Percentiles rank a stretch among this genome's conserved stretches.
phyloP scores from a whole-genome alignment of 2,113 vertebrate genomes.

The Myxocyprinus asiaticus region DNA sequence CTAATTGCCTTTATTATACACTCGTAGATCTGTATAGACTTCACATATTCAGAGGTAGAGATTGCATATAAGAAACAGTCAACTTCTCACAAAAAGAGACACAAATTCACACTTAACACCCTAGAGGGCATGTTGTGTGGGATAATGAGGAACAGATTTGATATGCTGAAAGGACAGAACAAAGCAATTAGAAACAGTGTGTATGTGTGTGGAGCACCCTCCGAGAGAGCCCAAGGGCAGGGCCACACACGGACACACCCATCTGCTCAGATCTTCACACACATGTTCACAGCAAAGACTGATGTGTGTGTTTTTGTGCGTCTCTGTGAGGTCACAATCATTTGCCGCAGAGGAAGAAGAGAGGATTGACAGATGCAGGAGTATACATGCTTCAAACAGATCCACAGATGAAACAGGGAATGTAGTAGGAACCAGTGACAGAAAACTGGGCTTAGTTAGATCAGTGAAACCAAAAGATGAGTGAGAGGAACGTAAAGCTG shows the following conservation, averaged over 20 bases:
- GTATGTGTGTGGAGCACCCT: slow-evolving; percentile 39
- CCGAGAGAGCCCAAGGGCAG: slow-evolving; percentile 52
- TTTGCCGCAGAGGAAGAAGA: neutral
- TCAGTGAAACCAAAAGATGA: neutral
- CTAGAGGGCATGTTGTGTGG: slow-evolving; percentile 56
- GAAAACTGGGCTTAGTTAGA: neutral
- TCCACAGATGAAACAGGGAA: neutral
- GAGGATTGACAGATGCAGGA: slow-evolving; percentile 10
- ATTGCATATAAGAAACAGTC: neutral
- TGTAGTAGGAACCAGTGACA: neutral
- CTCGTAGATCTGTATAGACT: neutral
- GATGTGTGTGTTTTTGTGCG: neutral
- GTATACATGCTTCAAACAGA: neutral
- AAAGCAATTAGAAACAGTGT: slow-evolving; percentile 64
- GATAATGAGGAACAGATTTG: slow-evolving; percentile 68
- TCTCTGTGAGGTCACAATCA: too few species aligned
- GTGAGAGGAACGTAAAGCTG: neutral
- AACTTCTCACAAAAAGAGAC: slow-evolving; percentile 43
- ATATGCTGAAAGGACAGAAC: slow-evolving; percentile 65
- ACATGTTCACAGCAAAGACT: slow-evolving; percentile 34
- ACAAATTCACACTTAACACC: slow-evolving; percentile 51
- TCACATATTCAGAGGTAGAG: neutral
- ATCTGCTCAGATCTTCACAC: slow-evolving; percentile 66
- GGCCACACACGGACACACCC: slow-evolving; percentile 60
- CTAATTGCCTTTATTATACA: too few species aligned